Evolutionary conservation across 2,888 invertebrate genomes (phyloP).

Genomic region (Thelaira solivaga): DNA sequence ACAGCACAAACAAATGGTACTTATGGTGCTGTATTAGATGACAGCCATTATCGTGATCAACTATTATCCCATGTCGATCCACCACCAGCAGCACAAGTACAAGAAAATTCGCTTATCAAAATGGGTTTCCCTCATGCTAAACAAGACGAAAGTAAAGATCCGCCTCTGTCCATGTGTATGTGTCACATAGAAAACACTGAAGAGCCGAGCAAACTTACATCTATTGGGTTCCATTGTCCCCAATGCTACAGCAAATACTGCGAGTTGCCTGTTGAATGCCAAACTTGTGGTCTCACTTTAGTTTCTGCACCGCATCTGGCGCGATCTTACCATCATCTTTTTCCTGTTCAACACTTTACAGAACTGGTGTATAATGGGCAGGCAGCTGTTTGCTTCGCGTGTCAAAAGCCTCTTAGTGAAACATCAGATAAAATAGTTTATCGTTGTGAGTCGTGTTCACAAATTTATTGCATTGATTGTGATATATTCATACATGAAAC

Average conservation of each 20-base stretch:
- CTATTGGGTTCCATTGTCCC: conserved; percentile 92
- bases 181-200: conserved; percentile 90
- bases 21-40: conserved; percentile 91
- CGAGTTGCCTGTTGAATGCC: conserved; percentile 97
- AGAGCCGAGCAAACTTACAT: conserved; percentile 82
- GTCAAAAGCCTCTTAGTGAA: conserved; percentile 82
- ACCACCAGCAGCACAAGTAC: conserved; percentile 83
- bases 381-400: conserved; percentile 83
- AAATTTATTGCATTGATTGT: conserved; percentile 95
- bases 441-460: conserved; percentile 87
- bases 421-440: conserved; percentile 87
- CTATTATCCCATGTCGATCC: conserved; percentile 83
- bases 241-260: conserved; percentile 99
- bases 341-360: conserved; percentile 91
- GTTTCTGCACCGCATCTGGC: conserved; percentile 99
- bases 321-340: conserved; percentile 97
- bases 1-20: conserved; percentile 91
- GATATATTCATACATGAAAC: conserved; percentile 95
- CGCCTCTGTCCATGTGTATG: conserved; percentile 93
- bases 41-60: conserved; percentile 84
- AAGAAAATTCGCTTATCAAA: conserved; percentile 90
- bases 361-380: conserved; percentile 83
- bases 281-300: conserved; percentile 94
- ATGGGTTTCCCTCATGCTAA: conserved; percentile 96
- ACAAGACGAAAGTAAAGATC: conserved; percentile 81